Conservation (phyloP, 2,797 vertebrate species). For the Tragopan temminckii region DNA sequence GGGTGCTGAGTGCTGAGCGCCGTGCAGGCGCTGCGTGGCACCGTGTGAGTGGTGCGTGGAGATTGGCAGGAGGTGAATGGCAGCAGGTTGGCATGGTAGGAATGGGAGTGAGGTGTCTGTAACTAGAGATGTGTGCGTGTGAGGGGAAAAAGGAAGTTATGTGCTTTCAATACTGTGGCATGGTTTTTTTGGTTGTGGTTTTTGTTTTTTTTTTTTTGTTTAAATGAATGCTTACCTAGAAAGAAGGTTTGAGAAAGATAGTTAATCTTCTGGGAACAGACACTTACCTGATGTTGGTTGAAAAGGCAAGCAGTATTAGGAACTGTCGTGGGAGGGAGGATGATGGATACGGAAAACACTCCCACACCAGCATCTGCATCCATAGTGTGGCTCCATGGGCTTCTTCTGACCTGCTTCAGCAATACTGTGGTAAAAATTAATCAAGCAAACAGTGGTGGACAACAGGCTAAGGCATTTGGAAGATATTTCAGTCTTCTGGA, state of each 20-base stretch:
- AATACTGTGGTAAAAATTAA: not conserved
- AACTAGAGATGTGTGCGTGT: too few species aligned
- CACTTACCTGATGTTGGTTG: not conserved
- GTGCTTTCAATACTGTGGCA: too few species aligned
- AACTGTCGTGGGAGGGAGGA: not conserved
- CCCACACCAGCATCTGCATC: accelerated
- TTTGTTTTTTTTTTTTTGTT: too few species aligned
- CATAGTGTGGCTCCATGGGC: too few species aligned
- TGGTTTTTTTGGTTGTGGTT: not conserved
- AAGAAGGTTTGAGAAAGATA: not conserved
- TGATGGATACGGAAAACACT: too few species aligned
- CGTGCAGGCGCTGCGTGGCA: too few species aligned
- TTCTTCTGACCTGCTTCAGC: not conserved
- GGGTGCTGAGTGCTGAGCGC: too few species aligned
- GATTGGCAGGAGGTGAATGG: too few species aligned
- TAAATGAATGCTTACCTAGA: not conserved
- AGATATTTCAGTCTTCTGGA: not conserved
- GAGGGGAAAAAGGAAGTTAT: too few species aligned
- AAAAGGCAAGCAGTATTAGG: not conserved
- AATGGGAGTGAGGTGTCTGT: too few species aligned
- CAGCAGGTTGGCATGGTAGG: too few species aligned
- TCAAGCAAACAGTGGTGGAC: not conserved
- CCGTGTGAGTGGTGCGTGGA: too few species aligned
- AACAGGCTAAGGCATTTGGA: not conserved
- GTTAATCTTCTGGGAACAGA: not conserved